Evolutionary conservation across 2,113 vertebrate genomes (phyloP).

Genomic region (Phoenicopterus ruber): DNA sequence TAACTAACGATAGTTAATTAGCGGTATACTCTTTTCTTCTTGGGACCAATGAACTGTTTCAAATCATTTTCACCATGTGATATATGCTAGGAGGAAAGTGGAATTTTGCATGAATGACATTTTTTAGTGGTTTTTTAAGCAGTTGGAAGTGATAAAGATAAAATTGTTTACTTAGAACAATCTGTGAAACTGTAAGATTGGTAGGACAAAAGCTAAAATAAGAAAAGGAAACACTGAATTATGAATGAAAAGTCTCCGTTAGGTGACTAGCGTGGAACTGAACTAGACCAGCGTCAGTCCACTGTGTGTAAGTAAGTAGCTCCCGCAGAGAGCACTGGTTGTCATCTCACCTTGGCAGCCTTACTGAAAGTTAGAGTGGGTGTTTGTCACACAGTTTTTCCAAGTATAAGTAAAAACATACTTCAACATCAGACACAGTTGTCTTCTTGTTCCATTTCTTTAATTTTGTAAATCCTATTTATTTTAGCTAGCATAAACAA

Average conservation of each 20-base stretch:
- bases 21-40: background rate
- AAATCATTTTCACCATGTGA: background rate
- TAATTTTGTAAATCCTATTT: background rate
- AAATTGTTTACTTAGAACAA: background rate
- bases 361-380: background rate
- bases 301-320: background rate
- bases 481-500: background rate
- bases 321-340: background rate
- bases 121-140: background rate
- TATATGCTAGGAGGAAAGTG: background rate
- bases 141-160: background rate
- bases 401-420: background rate
- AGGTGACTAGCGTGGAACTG: background rate
- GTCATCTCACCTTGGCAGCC: background rate
- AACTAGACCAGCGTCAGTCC: background rate
- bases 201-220: background rate
- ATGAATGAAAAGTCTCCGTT: background rate
- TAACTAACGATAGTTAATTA: background rate
- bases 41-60: background rate
- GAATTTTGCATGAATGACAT: background rate
- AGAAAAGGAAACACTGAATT: background rate
- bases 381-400: background rate
- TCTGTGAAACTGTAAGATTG: background rate
- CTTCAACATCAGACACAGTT: background rate
- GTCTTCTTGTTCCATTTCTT: background rate